Percentiles rank a stretch among this genome's conserved stretches.
phyloP scores from a whole-genome alignment of 2,888 invertebrate genomes.

The Auanema freiburgensis region DNA sequence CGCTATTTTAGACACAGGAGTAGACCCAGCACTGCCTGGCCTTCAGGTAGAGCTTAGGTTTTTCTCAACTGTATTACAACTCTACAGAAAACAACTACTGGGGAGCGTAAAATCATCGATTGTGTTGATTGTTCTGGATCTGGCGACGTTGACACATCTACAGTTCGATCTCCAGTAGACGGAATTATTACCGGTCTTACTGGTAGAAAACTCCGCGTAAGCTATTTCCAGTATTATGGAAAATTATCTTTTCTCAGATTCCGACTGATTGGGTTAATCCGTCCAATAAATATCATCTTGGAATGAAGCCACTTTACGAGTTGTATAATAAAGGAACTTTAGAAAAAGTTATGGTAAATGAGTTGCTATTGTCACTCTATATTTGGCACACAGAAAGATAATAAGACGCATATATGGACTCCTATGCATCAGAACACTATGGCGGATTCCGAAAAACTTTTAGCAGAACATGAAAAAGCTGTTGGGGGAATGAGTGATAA shows the following conservation, averaged over 20 bases:
- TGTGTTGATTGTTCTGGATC: conserved; percentile 92
- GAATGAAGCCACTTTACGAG: conserved; percentile 82
- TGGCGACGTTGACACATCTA: conserved; percentile 91
- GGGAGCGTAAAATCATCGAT: conserved; percentile 88
- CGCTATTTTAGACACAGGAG: conserved; percentile 95
- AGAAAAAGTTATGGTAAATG: conserved; percentile 2
- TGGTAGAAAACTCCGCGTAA: conserved; percentile 83
- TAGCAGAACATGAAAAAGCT: conserved; percentile 74
- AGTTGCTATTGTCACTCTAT: neutral
- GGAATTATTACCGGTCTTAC: conserved; percentile 80
- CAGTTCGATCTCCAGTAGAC: conserved; percentile 73
- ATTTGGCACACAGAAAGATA: conserved; percentile 71
- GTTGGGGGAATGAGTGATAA: conserved; percentile 56
- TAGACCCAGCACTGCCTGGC: conserved; percentile 93
- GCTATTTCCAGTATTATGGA: neutral
- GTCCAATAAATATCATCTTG: conserved; percentile 81
- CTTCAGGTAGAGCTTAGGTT: conserved; percentile 73
- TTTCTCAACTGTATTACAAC: neutral
- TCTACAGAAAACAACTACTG: conserved; percentile 80
- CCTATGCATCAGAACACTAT: conserved; percentile 78
- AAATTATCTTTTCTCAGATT: conserved; percentile 71
- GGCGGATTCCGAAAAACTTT: conserved; percentile 78
- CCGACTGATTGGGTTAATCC: conserved; percentile 83
- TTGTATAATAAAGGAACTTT: conserved; percentile 77
- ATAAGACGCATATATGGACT: conserved; percentile 84